Evolutionary conservation across 2,797 vertebrate genomes (phyloP).

Genomic region (Clamator glandarius): DNA sequence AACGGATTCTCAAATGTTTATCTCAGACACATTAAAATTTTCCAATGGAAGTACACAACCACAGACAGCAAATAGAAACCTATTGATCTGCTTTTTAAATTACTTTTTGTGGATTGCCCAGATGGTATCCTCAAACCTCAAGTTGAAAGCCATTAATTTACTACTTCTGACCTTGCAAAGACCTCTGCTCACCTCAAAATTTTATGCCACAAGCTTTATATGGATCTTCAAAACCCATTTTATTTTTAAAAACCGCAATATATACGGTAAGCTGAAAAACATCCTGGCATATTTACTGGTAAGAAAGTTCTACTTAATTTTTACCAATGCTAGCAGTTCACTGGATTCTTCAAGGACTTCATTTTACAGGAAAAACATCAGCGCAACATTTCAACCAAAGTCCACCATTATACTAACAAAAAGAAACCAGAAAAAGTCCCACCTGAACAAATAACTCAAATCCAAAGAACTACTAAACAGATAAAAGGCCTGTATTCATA

Average conservation of each 20-base stretch:
- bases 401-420: conserved; percentile 11
- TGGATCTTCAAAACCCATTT: not conserved
- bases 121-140: conserved; percentile 12
- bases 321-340: conserved; percentile 1
- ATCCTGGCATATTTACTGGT: not conserved
- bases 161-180: conserved; percentile 42
- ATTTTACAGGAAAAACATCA: not conserved
- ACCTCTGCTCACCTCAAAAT: not conserved
- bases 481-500: not conserved
- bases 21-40: not conserved
- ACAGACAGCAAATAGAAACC: not conserved
- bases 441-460: conserved; percentile 60
- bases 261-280: not conserved
- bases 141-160: not conserved
- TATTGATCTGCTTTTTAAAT: not conserved
- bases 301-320: conserved; percentile 5
- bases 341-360: not conserved
- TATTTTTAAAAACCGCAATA: conserved; percentile 13
- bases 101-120: conserved; percentile 16
- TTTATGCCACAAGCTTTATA: not conserved
- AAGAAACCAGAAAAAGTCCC: conserved; percentile 20
- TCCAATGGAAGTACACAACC: not conserved
- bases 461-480: conserved; percentile 15
- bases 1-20: not conserved
- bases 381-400: conserved; percentile 31